Percentiles rank a stretch among this genome's conserved stretches.
phyloP scores from a whole-genome alignment of 2,797 vertebrate species.

The Pseudochaenichthys georgianus region DNA sequence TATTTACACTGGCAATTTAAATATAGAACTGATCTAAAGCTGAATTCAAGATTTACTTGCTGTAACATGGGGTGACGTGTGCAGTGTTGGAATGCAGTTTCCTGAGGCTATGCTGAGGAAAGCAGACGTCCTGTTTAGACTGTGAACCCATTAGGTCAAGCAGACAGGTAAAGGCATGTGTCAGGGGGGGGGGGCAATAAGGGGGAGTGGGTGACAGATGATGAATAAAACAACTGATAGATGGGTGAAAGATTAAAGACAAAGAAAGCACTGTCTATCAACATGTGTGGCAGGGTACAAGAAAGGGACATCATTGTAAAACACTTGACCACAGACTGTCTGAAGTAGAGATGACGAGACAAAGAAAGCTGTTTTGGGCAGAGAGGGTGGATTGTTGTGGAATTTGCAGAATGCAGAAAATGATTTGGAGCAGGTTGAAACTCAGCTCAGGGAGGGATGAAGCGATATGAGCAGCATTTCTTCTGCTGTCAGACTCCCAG shows the following conservation, averaged over 20 bases:
- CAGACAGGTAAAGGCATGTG: slow-evolving; percentile 57
- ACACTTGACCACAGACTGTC: slow-evolving; percentile 32
- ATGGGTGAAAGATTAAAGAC: slow-evolving; percentile 9
- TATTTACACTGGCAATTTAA: slow-evolving; percentile 71
- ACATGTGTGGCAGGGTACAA: slow-evolving; percentile 7
- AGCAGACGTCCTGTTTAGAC: slow-evolving; percentile 53
- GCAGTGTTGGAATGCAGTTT: slow-evolving; percentile 32
- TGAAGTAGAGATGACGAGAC: slow-evolving; percentile 45
- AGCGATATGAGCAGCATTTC: slow-evolving; percentile 62
- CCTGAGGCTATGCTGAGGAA: slow-evolving; percentile 37
- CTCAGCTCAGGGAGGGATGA: slow-evolving; percentile 57
- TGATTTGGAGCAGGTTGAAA: slow-evolving; percentile 70
- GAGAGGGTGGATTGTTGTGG: slow-evolving; percentile 46
- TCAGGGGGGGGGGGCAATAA: slow-evolving; percentile 3
- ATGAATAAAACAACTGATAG: slow-evolving; percentile 37
- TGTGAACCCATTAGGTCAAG: slow-evolving; percentile 53
- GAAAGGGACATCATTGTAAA: slow-evolving; percentile 19
- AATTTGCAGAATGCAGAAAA: slow-evolving; percentile 75
- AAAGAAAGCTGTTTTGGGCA: slow-evolving; percentile 36
- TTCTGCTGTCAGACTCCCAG: slow-evolving; percentile 63
- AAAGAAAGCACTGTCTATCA: slow-evolving; percentile 26
- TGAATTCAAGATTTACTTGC: slow-evolving; percentile 25
- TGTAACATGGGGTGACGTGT: slow-evolving; percentile 29
- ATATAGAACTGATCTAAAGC: slow-evolving; percentile 63
- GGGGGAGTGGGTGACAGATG: slow-evolving; percentile 7